These are phyloP conservation scores for Caracal caracal DNA, from an alignment of 2,113 vertebrate species.

Conservation along the genomic window DNA sequence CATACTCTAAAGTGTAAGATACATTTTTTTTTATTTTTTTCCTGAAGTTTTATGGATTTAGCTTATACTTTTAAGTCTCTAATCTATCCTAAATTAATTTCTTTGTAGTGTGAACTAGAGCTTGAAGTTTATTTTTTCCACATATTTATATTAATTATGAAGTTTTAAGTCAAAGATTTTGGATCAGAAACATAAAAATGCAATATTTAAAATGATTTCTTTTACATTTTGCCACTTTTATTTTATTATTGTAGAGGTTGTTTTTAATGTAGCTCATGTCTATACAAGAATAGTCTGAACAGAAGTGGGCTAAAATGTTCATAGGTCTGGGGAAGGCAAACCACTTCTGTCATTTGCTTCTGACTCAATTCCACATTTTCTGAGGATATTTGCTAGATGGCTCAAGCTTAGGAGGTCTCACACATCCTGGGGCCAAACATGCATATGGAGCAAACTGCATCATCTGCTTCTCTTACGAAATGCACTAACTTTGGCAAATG, in stretches of 20 bases:
- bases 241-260: neutral
- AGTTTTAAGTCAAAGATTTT: neutral
- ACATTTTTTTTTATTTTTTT: neutral
- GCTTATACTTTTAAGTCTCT: neutral
- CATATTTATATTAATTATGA: conserved; percentile 28
- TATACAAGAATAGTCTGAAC: neutral
- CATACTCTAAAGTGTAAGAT: neutral
- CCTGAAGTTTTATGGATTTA: neutral
- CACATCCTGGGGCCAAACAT: neutral
- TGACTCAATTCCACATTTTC: neutral
- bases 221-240: neutral
- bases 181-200: neutral
- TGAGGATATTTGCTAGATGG: neutral
- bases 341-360: neutral
- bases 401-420: neutral
- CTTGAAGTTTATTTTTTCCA: neutral
- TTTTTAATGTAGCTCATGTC: neutral
- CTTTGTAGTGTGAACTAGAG: neutral
- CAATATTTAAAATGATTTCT: neutral
- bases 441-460: neutral
- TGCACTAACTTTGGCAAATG: neutral
- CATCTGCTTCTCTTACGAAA: neutral
- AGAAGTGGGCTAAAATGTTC: neutral
- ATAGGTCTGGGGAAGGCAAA: neutral
- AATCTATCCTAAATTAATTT: conserved; percentile 2